Percentiles rank a stretch among this genome's conserved stretches.
Conservation (phyloP, 2,888 invertebrate species). For the Sclerodermus sp. region DNA sequence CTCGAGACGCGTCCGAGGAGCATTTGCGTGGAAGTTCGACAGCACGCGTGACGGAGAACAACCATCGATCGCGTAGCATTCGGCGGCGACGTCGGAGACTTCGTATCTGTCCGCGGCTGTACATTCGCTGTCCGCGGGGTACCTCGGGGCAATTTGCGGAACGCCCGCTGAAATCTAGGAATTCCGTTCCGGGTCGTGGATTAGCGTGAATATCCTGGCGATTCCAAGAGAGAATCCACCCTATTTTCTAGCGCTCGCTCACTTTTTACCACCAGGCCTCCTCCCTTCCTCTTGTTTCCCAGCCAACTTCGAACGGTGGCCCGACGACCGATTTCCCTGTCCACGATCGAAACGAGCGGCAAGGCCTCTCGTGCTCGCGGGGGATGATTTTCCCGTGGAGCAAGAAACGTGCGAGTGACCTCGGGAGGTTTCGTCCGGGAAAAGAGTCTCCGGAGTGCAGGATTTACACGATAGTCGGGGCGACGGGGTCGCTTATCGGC, state of each 20-base stretch:
- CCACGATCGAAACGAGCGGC: background rate
- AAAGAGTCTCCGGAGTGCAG: no score
- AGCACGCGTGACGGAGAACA: no score
- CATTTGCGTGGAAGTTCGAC: no score
- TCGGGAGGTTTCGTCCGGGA: no score
- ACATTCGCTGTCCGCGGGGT: slow-evolving; percentile 15
- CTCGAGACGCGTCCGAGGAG: no score
- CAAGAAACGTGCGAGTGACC: no score
- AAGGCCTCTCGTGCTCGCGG: background rate
- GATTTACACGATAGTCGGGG: no score
- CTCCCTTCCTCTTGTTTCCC: background rate
- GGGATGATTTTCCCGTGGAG: no score
- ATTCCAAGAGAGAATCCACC: slow-evolving; percentile 13
- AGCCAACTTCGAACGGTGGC: no score
- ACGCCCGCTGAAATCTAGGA: slow-evolving; percentile 25
- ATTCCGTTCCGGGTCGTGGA: slow-evolving; percentile 34
- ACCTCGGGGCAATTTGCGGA: slow-evolving; percentile 28
- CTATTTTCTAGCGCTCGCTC: slow-evolving; percentile 7
- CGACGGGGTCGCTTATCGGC: background rate
- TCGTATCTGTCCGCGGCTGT: no score
- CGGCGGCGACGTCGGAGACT: slow-evolving; percentile 5
- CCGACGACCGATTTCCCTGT: no score
- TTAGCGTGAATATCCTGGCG: slow-evolving; percentile 14
- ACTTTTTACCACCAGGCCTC: background rate
- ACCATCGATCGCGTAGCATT: no score